Evolutionary conservation across 2,797 vertebrate genomes (phyloP).

Genomic region (Pelochelys cantorii): DNA sequence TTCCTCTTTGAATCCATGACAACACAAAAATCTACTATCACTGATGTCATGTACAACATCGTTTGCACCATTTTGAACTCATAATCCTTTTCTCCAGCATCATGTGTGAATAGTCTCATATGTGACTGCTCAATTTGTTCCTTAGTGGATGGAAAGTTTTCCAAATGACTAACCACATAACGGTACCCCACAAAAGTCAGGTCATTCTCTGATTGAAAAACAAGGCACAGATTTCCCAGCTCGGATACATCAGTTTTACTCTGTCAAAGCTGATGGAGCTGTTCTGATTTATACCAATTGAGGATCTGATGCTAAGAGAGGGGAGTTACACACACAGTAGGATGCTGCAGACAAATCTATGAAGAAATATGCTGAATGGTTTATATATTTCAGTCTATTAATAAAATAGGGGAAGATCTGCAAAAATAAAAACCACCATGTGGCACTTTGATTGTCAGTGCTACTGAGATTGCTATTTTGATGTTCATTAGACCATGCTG

Average conservation of each 20-base stretch:
- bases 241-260: conserved; percentile 1
- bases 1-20: neutral
- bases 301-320: neutral
- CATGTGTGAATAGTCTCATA: neutral
- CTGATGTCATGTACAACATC: neutral
- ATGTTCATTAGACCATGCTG: neutral
- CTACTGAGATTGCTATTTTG: neutral
- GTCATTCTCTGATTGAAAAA: neutral
- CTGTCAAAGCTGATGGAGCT: neutral
- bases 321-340: neutral
- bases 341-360: neutral
- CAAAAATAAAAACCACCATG: neutral
- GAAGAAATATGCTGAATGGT: neutral
- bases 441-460: neutral
- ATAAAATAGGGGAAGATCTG: neutral
- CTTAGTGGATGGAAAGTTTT: neutral
- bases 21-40: neutral
- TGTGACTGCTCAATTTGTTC: neutral
- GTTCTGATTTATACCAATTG: conserved; percentile 8
- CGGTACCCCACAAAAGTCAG: neutral
- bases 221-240: neutral
- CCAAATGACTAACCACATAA: neutral
- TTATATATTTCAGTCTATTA: neutral
- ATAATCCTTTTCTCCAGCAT: neutral
- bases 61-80: fast-evolving